Percentiles rank a stretch among this genome's conserved stretches.
These are phyloP conservation scores for Holcopasites calliopsidis DNA, from an alignment of 1,140 invertebrate species.

Conservation along the genomic window DNA sequence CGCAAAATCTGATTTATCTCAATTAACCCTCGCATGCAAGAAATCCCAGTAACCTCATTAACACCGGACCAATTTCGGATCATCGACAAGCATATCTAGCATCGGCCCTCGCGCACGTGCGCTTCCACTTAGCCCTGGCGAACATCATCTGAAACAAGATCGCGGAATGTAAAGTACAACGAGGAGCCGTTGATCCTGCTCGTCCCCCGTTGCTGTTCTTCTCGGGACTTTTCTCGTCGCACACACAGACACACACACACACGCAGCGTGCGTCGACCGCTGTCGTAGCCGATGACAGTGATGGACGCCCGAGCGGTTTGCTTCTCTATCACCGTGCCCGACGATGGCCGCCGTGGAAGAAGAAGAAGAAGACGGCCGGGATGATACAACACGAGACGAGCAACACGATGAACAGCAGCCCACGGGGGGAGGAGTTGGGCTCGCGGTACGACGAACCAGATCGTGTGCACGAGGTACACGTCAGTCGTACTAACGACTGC, in stretches of 20 bases:
- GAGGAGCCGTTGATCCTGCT: slow-evolving; percentile 29
- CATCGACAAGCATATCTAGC: neutral
- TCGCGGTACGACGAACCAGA: slow-evolving; percentile 64
- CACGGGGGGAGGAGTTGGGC: slow-evolving; percentile 32
- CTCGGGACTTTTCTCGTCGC: slow-evolving; percentile 63
- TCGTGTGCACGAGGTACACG: slow-evolving; percentile 72
- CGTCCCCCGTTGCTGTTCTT: neutral
- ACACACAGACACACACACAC: neutral
- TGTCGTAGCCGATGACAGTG: slow-evolving; percentile 69
- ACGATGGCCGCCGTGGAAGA: slow-evolving; percentile 65
- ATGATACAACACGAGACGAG: slow-evolving; percentile 24
- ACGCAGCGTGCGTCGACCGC: slow-evolving; percentile 51
- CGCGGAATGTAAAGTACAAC: slow-evolving; percentile 65
- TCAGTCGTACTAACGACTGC: slow-evolving; percentile 72
- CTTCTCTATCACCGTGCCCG: slow-evolving; percentile 71
- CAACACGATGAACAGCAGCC: slow-evolving; percentile 28
- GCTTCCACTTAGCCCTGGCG: slow-evolving; percentile 44
- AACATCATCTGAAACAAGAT: slow-evolving; percentile 67
- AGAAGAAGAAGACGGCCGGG: slow-evolving; percentile 49
- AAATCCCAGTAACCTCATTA: slow-evolving; percentile 7
- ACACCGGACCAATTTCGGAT: neutral
- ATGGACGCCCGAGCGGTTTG: slow-evolving; percentile 70
- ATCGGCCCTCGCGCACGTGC: slow-evolving; percentile 30
- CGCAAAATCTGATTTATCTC: no score
- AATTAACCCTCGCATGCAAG: no score